phyloP scores from a whole-genome alignment of 1,140 invertebrate species.

The Diuraphis noxia region DNA sequence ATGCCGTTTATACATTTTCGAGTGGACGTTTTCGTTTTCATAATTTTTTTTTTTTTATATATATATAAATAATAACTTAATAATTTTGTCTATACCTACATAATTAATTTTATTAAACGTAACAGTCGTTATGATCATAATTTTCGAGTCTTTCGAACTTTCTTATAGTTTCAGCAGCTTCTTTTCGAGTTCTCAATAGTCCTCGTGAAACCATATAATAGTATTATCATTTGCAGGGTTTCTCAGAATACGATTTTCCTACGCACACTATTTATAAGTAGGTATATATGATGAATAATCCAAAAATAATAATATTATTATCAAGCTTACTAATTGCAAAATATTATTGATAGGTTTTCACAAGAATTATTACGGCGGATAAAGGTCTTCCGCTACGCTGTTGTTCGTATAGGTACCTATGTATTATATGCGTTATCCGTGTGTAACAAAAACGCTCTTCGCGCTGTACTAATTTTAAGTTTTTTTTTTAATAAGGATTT shows the following conservation, averaged over 20 bases:
- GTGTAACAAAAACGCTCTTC: not conserved
- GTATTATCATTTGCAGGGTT: not conserved
- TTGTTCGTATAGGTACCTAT: no score
- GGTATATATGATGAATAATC: not conserved
- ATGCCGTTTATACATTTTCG: not conserved
- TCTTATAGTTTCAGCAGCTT: not conserved
- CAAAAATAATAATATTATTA: not conserved
- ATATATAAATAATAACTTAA: no score
- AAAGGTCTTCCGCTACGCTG: not conserved
- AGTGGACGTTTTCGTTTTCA: no score
- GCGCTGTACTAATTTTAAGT: not conserved
- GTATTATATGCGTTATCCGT: no score
- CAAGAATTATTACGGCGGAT: not conserved
- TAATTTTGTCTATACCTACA: no score
- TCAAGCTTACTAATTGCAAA: no score
- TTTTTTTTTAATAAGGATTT: not conserved
- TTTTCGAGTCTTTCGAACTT: not conserved
- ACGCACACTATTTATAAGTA: not conserved
- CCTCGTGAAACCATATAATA: no score
- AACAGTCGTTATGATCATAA: not conserved
- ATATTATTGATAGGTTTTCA: not conserved
- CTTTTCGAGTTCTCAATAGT: not conserved
- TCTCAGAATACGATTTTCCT: not conserved
- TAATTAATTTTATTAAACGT: no score
- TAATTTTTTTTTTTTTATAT: no score